A percentile compares a stretch with the other conserved stretches of the same genome.
Conservation (phyloP, 2,797 vertebrate genomes). For the Aeoliscus strigatus region DNA sequence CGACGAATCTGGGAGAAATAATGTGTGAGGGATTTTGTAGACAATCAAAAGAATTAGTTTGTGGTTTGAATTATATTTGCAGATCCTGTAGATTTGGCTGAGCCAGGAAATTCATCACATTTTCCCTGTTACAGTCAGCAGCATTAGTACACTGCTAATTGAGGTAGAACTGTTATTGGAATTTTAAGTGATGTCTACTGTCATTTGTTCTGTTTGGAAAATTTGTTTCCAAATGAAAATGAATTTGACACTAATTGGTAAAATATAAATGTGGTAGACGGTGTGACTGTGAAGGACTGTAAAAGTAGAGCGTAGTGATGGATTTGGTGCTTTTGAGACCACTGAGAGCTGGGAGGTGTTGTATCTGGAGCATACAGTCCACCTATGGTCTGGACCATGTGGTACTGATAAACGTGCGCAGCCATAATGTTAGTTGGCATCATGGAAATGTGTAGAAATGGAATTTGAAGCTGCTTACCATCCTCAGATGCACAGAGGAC, state of each 20-base stretch:
- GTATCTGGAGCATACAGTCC: conserved; percentile 25
- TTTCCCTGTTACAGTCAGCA: conserved; percentile 28
- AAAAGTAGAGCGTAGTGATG: conserved; percentile 2
- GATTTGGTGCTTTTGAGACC: conserved; percentile 3
- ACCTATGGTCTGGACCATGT: conserved; percentile 28
- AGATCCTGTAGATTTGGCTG: conserved; percentile 3
- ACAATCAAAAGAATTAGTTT: conserved; percentile 26
- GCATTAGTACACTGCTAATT: conserved; percentile 16
- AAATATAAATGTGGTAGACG: no score
- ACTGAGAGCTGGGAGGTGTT: conserved; percentile 1
- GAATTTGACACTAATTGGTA: conserved; percentile 3
- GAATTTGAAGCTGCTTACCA: conserved; percentile 42
- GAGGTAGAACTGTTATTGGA: conserved; percentile 14
- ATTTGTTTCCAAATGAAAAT: neutral
- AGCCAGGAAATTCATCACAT: conserved; percentile 35
- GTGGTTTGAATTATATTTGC: conserved; percentile 5
- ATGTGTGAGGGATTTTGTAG: conserved; percentile 23
- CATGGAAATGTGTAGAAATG: conserved; percentile 33
- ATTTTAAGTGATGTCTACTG: no score
- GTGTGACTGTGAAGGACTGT: neutral
- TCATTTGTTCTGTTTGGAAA: no score
- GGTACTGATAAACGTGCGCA: conserved; percentile 31
- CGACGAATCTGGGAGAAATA: no score
- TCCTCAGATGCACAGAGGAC: conserved; percentile 29
- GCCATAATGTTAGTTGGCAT: conserved; percentile 19